Base-by-base conservation (phyloP, 2,113 vertebrate genomes). In the Atherinomorus stipes region DNA sequence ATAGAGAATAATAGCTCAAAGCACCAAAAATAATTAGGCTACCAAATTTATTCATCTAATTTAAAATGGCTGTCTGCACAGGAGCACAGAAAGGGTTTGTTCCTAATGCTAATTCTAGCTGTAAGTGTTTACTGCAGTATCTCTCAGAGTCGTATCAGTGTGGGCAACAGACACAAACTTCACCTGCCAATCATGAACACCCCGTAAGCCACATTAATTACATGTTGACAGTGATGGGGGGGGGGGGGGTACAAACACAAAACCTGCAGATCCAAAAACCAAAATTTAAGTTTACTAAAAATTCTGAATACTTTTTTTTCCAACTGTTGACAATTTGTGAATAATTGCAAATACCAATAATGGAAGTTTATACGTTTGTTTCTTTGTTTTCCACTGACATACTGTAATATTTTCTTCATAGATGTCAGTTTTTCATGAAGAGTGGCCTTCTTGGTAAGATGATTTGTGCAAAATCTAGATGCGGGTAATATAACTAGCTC, bases 31-130 rank as follows among this genome's bases (percentile, higher is more conserved):
- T 92, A 92, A 94, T 94, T 91, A 93, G 80, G 73, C 74, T 62
- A 76, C 74, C 70, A 86, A 92, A 92, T 93, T 85, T 93, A 92
- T 92, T 93, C 86, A 93, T 91, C 75, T 89, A 78, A 91, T 93
- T 93, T 92, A 85, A 89, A 91, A 88, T 77, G 76, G 74, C 83
- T 58, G 22, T 76, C 68, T 74, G 74, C 78, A 83, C 64, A 63
- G 58, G 44, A 76, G 65, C 69, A 68, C 78, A 16, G 34, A 65
- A 59, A 82, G 73, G 83, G 66, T 63, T 88, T 80, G 76, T 78
- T 79, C 61, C 18, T 15, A 7, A 25, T 42, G 10, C 64, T 90
- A 90, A 91, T 87, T 91, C 81, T 83, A 38, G 90, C 90, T 91
- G 65, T 86, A 59, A 90, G 89, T 89, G 86, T 91, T 92, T 91